Percentiles rank a stretch among this genome's conserved stretches.
Conservation (phyloP, 2,797 vertebrate species). For the Sebastes vulpes region DNA sequence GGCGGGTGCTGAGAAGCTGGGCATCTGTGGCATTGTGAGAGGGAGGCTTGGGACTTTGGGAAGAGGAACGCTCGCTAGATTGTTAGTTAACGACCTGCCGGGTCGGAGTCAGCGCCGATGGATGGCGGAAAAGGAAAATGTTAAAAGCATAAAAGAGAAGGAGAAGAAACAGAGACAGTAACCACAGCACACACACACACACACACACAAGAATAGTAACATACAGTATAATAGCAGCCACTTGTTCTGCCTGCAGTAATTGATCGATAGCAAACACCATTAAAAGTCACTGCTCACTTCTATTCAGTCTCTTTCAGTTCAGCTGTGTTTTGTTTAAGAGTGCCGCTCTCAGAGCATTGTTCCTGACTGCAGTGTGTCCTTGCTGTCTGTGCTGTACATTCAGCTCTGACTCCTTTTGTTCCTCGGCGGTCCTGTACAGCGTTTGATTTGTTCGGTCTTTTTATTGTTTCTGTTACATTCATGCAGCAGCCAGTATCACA, state of each 20-base stretch:
- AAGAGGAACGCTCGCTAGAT: constrained; percentile 95
- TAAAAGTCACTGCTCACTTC: constrained; percentile 46
- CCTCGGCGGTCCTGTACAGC: background rate
- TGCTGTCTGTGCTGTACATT: constrained; percentile 24
- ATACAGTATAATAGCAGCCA: constrained; percentile 20
- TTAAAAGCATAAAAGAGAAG: constrained; percentile 19
- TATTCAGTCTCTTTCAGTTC: constrained; percentile 25
- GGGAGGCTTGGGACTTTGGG: constrained; percentile 97
- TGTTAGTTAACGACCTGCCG: constrained; percentile 96
- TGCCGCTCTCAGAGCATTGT: constrained; percentile 9
- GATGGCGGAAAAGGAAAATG: background rate
- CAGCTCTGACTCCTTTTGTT: constrained; percentile 27
- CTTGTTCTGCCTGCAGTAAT: constrained; percentile 27
- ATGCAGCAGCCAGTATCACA: background rate
- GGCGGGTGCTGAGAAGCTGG: constrained; percentile 93
- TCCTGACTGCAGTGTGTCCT: constrained; percentile 31
- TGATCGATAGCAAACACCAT: constrained; percentile 27
- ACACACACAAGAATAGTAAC: background rate
- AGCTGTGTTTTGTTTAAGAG: constrained; percentile 12
- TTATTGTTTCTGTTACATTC: constrained; percentile 25
- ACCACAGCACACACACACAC: background rate
- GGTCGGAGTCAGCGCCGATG: background rate
- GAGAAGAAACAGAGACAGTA: constrained; percentile 29
- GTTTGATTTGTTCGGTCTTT: background rate
- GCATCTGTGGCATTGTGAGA: constrained; percentile 96